Conservation (phyloP, 2,888 invertebrate genomes). For the Holacanthella duospinosa region DNA sequence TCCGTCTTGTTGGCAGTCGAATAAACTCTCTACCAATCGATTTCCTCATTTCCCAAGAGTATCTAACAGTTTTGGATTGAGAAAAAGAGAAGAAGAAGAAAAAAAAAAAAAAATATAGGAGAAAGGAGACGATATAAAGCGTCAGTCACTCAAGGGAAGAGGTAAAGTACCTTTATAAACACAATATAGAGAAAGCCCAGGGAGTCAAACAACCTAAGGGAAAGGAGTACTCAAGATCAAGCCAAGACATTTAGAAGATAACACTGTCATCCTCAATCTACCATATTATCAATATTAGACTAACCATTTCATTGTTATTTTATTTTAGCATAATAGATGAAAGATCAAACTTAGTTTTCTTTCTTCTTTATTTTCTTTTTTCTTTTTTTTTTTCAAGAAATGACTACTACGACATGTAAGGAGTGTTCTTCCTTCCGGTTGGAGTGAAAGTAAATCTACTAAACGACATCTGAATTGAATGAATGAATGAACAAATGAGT, state of each 20-base stretch:
- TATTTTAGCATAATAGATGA: too few species aligned
- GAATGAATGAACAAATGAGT: neutral
- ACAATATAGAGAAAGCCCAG: neutral
- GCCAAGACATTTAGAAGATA: constrained; percentile 28
- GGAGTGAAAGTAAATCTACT: neutral
- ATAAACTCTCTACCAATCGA: constrained; percentile 23
- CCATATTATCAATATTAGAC: constrained; percentile 22
- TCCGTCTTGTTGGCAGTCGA: constrained; percentile 19
- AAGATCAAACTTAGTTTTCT: too few species aligned
- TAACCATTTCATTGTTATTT: too few species aligned
- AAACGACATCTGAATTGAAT: neutral
- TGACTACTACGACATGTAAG: neutral
- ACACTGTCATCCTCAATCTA: constrained; percentile 26
- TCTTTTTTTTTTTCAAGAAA: neutral
- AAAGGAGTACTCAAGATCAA: constrained; percentile 20
- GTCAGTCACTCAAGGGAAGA: neutral
- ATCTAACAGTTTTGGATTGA: constrained; percentile 14
- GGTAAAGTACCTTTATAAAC: neutral
- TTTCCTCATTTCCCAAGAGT: constrained; percentile 29
- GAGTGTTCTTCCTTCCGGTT: neutral
- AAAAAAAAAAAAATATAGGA: neutral
- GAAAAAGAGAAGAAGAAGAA: constrained; percentile 2
- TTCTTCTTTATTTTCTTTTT: neutral
- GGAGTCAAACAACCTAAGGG: neutral
- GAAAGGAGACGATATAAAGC: too few species aligned